A percentile compares a stretch with the other conserved stretches of the same genome.
Evolutionary conservation across 2,888 invertebrate species (phyloP).

Genomic region (Matsumyia berberina): DNA sequence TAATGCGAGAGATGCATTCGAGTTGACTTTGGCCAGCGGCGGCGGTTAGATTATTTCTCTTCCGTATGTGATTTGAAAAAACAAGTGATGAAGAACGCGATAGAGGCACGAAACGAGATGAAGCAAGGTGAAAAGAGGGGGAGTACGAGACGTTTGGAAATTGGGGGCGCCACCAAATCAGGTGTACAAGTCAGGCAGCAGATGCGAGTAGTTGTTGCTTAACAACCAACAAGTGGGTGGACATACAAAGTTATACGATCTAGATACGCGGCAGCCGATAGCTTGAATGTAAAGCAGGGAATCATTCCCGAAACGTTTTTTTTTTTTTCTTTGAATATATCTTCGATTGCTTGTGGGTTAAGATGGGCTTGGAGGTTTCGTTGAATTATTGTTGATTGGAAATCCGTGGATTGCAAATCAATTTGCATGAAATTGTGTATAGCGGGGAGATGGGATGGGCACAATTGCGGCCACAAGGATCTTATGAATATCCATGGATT

Average conservation of each 20-base stretch:
- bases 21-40: constrained; percentile 61
- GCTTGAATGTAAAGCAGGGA: constrained; percentile 41
- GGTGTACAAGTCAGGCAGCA: constrained; percentile 41
- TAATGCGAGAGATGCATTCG: constrained; percentile 64
- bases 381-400: no score
- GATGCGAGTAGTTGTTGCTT: constrained; percentile 44
- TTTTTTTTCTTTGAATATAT: constrained; percentile 20
- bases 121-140: background rate
- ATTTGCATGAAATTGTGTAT: no score
- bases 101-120: background rate
- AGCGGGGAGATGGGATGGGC: no score
- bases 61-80: constrained; percentile 67
- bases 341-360: background rate
- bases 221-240: constrained; percentile 68
- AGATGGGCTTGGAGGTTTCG: background rate
- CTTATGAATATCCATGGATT: no score
- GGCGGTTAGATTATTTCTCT: constrained; percentile 52
- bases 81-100: constrained; percentile 3
- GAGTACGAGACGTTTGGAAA: constrained; percentile 14
- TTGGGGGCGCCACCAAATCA: constrained; percentile 71
- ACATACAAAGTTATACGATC: constrained; percentile 22
- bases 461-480: no score
- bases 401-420: no score
- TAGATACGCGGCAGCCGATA: constrained; percentile 34
- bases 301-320: constrained; percentile 7